phyloP scores from a whole-genome alignment of 2,888 invertebrate species.

The Drosophila basisetae region DNA sequence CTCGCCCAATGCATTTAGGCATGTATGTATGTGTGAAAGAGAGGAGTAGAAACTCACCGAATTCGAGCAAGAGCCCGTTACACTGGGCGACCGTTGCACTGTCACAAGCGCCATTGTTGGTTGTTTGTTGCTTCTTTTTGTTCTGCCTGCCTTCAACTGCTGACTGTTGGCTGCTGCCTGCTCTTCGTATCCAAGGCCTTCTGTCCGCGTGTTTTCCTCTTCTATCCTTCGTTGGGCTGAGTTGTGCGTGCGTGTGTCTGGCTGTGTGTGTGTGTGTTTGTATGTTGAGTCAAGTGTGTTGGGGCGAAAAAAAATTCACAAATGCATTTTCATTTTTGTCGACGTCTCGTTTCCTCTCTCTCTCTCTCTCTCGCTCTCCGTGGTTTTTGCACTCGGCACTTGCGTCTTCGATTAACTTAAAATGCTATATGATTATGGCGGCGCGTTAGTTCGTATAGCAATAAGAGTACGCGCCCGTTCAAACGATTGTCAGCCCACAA shows the following conservation, averaged over 20 bases:
- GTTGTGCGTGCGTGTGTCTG: constrained; percentile 29
- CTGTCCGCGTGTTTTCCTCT: constrained; percentile 46
- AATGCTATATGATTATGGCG: constrained; percentile 51
- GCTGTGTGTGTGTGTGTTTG: constrained; percentile 24
- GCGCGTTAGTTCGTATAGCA: constrained; percentile 32
- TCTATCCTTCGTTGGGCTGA: constrained; percentile 59
- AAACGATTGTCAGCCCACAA: constrained; percentile 55
- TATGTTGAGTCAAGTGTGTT: constrained; percentile 59
- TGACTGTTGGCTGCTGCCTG: constrained; percentile 6
- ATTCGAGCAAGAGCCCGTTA: constrained; percentile 87
- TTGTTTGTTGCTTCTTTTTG: constrained; percentile 39
- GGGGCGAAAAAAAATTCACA: constrained; percentile 67
- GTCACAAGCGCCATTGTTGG: constrained; percentile 89
- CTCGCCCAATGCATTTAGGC: constrained; percentile 11
- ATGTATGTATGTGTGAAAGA: constrained; percentile 4
- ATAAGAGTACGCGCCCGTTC: constrained; percentile 40
- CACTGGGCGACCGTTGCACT: constrained; percentile 90
- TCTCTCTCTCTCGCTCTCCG: constrained; percentile 32
- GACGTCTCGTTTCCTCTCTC: constrained; percentile 62
- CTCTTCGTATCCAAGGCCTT: constrained; percentile 59
- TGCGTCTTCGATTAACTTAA: constrained; percentile 51
- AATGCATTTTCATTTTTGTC: constrained; percentile 74
- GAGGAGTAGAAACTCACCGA: constrained; percentile 80
- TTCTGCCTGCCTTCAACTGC: constrained; percentile 16
- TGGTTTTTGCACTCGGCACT: constrained; percentile 71